A percentile compares a stretch with the other conserved stretches of the same genome.
Conservation (phyloP, 2,113 vertebrate genomes). For the Amblyopsis rosae region DNA sequence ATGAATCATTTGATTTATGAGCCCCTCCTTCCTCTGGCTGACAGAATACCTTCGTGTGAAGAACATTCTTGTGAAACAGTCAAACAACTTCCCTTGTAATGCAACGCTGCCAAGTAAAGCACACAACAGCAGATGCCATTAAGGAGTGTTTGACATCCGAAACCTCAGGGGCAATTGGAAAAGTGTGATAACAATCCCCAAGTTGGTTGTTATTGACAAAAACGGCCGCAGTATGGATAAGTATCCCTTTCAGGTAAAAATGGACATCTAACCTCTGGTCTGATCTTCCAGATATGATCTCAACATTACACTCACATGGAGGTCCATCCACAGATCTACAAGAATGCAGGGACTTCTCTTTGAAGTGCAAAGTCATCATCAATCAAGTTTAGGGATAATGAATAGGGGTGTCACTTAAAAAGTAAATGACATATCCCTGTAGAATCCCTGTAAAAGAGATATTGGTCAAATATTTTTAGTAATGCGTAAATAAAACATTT, state of each 20-base stretch:
- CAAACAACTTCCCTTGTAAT: constrained; percentile 69
- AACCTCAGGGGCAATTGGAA: constrained; percentile 64
- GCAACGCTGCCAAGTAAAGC: constrained; percentile 62
- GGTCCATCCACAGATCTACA: constrained; percentile 26
- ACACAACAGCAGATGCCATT: constrained; percentile 50
- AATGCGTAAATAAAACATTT: neutral
- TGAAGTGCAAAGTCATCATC: constrained; percentile 15
- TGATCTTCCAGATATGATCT: constrained; percentile 37
- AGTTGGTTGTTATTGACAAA: constrained; percentile 55
- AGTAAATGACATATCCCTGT: no score
- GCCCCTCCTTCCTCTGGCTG: constrained; percentile 58
- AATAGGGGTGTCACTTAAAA: neutral
- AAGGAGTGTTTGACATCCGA: constrained; percentile 47
- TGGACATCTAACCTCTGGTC: constrained; percentile 45
- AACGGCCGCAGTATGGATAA: constrained; percentile 53
- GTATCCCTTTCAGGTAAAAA: constrained; percentile 60
- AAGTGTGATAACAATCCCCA: constrained; percentile 58
- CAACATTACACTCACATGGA: constrained; percentile 6
- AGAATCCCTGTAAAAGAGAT: no score
- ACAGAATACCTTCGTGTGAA: constrained; percentile 66
- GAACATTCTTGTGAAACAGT: constrained; percentile 68
- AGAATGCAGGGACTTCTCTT: constrained; percentile 19
- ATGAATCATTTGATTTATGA: constrained; percentile 77
- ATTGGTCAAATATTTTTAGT: no score
- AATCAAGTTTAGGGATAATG: neutral